Evolutionary conservation across 2,797 vertebrate genomes (phyloP).

Genomic region (Psittacula derbiana): DNA sequence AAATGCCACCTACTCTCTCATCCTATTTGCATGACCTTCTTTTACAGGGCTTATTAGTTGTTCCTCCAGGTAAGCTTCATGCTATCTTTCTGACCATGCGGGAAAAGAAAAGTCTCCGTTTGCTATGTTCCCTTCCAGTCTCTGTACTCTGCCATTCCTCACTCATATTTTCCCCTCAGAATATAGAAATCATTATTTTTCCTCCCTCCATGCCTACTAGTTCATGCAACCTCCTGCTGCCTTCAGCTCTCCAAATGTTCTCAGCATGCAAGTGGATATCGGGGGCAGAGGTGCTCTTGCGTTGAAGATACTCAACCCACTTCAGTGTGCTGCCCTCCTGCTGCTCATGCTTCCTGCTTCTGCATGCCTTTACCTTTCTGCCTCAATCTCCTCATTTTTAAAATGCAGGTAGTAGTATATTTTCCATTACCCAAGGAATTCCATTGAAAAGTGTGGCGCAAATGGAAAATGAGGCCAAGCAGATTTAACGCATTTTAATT

Average conservation of each 20-base stretch:
- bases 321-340: background rate
- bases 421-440: background rate
- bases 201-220: background rate
- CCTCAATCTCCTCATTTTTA: background rate
- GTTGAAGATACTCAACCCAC: background rate
- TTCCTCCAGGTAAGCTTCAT: background rate
- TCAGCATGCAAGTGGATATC: background rate
- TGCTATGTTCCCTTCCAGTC: background rate
- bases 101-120: background rate
- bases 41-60: background rate
- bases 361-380: background rate
- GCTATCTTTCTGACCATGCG: background rate
- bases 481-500: background rate
- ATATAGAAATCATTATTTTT: background rate
- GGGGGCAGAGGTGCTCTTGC: background rate
- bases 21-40: rapidly evolving
- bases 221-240: background rate
- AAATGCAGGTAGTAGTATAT: background rate
- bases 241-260: background rate
- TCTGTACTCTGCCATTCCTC: background rate
- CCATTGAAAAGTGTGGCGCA: background rate
- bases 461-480: background rate
- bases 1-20: background rate
- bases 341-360: background rate
- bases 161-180: background rate